Conservation (phyloP, 2,797 vertebrate species). For the Catostomus latipinnis region DNA sequence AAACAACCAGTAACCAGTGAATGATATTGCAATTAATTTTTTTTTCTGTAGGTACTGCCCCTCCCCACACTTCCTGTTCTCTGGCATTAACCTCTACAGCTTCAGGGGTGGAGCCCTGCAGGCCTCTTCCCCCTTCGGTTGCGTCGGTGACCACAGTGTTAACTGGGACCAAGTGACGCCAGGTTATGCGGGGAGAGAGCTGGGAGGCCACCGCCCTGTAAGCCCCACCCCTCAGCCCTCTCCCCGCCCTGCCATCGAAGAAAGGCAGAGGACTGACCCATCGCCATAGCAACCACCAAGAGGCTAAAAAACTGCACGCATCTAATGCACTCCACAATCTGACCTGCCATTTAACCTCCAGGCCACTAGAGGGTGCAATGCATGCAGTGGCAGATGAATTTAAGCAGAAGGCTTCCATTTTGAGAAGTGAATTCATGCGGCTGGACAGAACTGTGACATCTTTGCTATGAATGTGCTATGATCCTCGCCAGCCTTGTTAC, state of each 20-base stretch:
- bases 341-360: constrained; percentile 51
- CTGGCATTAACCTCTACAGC: constrained; percentile 83
- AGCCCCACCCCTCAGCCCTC: constrained; percentile 62
- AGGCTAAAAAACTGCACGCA: constrained; percentile 45
- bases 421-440: constrained; percentile 13
- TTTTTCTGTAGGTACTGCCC: constrained; percentile 69
- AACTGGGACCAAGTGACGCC: constrained; percentile 93
- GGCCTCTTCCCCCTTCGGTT: constrained; percentile 85
- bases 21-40: background rate
- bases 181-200: constrained; percentile 80
- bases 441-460: constrained; percentile 30
- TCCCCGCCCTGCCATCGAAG: constrained; percentile 62
- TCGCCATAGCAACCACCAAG: constrained; percentile 55
- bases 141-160: constrained; percentile 89
- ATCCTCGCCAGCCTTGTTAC: constrained; percentile 51
- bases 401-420: constrained; percentile 27
- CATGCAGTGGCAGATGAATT: constrained; percentile 36
- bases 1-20: too few species aligned
- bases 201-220: constrained; percentile 81
- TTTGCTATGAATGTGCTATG: constrained; percentile 50
- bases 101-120: constrained; percentile 84
- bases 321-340: constrained; percentile 41
- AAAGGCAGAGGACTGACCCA: constrained; percentile 64
- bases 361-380: constrained; percentile 44
- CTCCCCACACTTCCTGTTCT: constrained; percentile 89